Base-by-base conservation (phyloP, 2,113 vertebrate genomes). In the Mobula birostris region DNA sequence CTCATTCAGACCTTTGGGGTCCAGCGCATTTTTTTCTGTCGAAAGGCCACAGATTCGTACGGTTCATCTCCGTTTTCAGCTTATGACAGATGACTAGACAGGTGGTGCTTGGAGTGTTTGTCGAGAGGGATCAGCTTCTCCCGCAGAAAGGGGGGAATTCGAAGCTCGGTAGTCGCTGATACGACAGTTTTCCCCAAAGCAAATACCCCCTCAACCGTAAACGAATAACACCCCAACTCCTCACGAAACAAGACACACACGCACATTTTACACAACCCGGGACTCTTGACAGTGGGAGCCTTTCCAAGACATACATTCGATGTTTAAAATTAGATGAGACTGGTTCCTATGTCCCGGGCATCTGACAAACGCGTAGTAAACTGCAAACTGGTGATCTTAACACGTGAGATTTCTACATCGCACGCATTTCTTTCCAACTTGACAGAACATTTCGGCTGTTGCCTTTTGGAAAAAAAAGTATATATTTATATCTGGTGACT, bases 31-130 rank as follows among this genome's bases (percentile, higher is more conserved):
- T 74, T 92, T 93, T 93, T 93, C 21, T 40, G 36, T n/a, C 95
- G 95, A 96, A 97, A 96, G 96, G 95, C 96, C 97, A 95, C 97
- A 98, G 97, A 96, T 96, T 95, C 95, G 96, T 96, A 96, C 95
- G 96, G 97, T 96, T 97, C 97, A 97, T 97, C 96, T 97, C 97
- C 97, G 97, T 97, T 97, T 97, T 96, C 95, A 96, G 95, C 95
- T 95, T 94, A 96, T 98, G 97, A 97, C 97, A 97, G 97, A 98
- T 98, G 96, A 96, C 95, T 90, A 95, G 97, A 98, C 98, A 98
- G 98, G 97, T 99, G 97, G 96, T 95, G 96, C 95, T 95, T 95
- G 96, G 96, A 96, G 95, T 24, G 1, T 95, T 48, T 80, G 96
- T 95, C 97, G 96, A 97, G 97, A 98, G 97, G 97, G 95, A 97